Percentiles rank a stretch among this genome's conserved stretches.
These are phyloP conservation scores for Sturnus vulgaris DNA, from an alignment of 2,113 vertebrate species.

Conservation along the genomic window DNA sequence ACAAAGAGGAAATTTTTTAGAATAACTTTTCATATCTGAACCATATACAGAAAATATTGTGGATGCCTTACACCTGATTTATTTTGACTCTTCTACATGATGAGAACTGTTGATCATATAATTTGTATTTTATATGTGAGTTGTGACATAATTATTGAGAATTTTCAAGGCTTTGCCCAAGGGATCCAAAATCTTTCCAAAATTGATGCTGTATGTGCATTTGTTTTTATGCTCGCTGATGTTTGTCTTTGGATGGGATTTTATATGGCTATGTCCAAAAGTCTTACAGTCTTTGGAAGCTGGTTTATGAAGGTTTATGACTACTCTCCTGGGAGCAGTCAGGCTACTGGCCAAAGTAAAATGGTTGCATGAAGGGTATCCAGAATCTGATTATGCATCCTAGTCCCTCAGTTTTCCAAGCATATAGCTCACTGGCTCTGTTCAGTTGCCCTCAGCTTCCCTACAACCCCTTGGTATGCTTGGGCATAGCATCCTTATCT, in stretches of 20 bases:
- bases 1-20: neutral
- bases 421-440: neutral
- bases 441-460: neutral
- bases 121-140: neutral
- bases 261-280: neutral
- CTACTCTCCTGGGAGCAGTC: neutral
- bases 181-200: neutral
- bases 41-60: neutral
- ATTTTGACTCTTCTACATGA: neutral
- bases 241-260: neutral
- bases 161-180: neutral
- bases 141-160: neutral
- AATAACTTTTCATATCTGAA: neutral
- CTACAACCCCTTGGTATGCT: neutral
- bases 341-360: neutral
- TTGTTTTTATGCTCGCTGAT: neutral
- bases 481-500: neutral
- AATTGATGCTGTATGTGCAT: neutral
- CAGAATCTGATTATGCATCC: neutral
- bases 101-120: neutral
- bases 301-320: neutral
- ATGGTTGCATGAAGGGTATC: neutral
- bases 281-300: neutral
- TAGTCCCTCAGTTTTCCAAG: neutral
- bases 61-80: neutral